Evolutionary conservation across 1,140 invertebrate species (phyloP), one percentile per base, ranked within the genome.

Genomic region (Diuraphis noxia): DNA sequence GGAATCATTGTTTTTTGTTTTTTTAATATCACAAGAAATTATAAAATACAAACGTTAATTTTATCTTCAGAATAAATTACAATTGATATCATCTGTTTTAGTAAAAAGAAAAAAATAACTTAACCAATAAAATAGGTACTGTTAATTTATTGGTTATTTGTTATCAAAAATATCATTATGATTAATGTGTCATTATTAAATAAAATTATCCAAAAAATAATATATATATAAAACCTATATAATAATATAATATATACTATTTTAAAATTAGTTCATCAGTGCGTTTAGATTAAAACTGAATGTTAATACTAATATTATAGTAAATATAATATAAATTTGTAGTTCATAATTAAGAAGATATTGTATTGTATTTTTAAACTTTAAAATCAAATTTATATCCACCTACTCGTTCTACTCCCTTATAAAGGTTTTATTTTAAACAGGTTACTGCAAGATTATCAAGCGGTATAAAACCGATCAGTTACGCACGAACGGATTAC

Each of bases 381-480:
- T 72, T n/a, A n/a, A 63, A 72, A 72, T 72, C 34, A 72, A 72
- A 72, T 72, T 72, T n/a, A 72, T n/a, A n/a, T n/a, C n/a, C n/a
- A n/a, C n/a, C n/a, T n/a, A n/a, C n/a, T n/a, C n/a, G n/a, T n/a
- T n/a, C n/a, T n/a, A 34, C 56, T n/a, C 56, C 56, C n/a, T 17
- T 72, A 17, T n/a, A 72, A 13, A 63, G 56, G 23, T 34, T 82
- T 41, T 5, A 43, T 25, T 43, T 84, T 46, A 84, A 43, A 84
- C 41, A 43, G 41, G 41, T 84, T 84, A 84, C 30, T 84, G 19
- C 40, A 21, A 84, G 9, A 41, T 84, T n/a, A 41, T 41, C 81
- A 84, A 84, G n/a, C 30, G 8, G n/a, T 46, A 43, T n/a, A 84
- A 84, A 43, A 84, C 41, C 17, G 30, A 84, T 84, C 30, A 84